Percentiles rank a stretch among this genome's conserved stretches.
Evolutionary conservation across 1,140 invertebrate species (phyloP).

Genomic region (Hypsibius dujardini): DNA sequence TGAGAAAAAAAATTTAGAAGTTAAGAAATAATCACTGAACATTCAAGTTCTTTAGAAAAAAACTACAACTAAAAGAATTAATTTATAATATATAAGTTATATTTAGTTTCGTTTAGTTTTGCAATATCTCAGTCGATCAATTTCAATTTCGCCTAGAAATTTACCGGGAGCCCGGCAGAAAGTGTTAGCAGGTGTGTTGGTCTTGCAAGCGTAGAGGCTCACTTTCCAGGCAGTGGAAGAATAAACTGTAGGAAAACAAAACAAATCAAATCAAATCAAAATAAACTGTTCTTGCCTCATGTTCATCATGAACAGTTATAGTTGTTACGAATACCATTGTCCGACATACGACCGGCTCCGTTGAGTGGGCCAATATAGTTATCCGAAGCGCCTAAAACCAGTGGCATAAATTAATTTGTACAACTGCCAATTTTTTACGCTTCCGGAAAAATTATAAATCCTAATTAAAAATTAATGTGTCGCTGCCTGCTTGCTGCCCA

Average conservation of each 20-base stretch:
- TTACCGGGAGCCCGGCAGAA: background rate
- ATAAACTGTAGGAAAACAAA: conserved; percentile 23
- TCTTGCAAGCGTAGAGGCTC: conserved; percentile 1
- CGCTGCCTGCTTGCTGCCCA: background rate
- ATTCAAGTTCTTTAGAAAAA: conserved; percentile 1
- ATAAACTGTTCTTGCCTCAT: no score
- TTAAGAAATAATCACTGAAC: background rate
- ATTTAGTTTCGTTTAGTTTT: no score
- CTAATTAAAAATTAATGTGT: background rate
- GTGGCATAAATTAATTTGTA: no score
- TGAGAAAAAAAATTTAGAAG: background rate
- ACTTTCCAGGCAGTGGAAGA: conserved; percentile 25
- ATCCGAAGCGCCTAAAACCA: no score
- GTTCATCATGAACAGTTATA: no score
- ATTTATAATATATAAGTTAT: no score
- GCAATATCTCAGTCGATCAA: background rate
- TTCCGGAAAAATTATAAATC: background rate
- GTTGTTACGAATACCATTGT: no score
- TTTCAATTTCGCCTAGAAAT: no score
- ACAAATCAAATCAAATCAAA: background rate
- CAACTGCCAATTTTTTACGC: no score
- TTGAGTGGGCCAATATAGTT: no score
- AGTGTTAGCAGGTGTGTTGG: background rate
- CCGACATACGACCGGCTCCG: no score
- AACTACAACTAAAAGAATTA: background rate